Evolutionary conservation across 2,797 vertebrate genomes (phyloP), one percentile per base, ranked within the genome.

Genomic region (Cryptoprocta ferox): DNA sequence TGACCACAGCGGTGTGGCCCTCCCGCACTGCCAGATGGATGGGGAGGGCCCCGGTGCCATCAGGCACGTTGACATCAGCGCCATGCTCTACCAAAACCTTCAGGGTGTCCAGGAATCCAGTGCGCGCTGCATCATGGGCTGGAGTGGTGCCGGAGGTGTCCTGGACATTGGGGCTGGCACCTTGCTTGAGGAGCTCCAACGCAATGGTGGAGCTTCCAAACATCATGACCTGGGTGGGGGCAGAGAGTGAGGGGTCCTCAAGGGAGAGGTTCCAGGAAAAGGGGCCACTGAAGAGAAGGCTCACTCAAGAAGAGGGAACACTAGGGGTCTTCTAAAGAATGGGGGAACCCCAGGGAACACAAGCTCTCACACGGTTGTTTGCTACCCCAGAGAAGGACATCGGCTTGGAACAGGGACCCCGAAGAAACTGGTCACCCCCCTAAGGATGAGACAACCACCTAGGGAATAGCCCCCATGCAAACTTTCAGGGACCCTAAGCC

Each of bases 151-250:
- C 99, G 0, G 99, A 98, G n/a, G 98, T 96, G 79, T 99, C 99
- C 98, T 99, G 99, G 92, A 99, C 13, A 35, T 99, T 99, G 39
- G 99, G 99, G 71, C 99, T 98, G 0, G 99, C 99, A 3, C 99
- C 99, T 66, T 99, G 99, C 93, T 99, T 99, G 98, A 99, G 97
- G 30, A 99, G 98, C 92, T 99, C 98, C 70, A 97, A 94, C 2
- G 99, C 99, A 0, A 99, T 97, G 28, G 98, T 97, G 63, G 98
- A 97, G 95, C 99, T 99, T 32, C 99, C 99, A 98, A 99, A 99
- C 99, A 99, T 99, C 99, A 99, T 99, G 59, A 99, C 99, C 99
- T 99, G 97, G 19, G 50, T 15, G 7, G n/a, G 76, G 19, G 14
- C 56, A 86, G 63, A 86, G 6, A 14, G 65, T 56, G 82, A 79